Base-by-base conservation (phyloP, 2,888 invertebrate genomes). In the Rhingia campestris region DNA sequence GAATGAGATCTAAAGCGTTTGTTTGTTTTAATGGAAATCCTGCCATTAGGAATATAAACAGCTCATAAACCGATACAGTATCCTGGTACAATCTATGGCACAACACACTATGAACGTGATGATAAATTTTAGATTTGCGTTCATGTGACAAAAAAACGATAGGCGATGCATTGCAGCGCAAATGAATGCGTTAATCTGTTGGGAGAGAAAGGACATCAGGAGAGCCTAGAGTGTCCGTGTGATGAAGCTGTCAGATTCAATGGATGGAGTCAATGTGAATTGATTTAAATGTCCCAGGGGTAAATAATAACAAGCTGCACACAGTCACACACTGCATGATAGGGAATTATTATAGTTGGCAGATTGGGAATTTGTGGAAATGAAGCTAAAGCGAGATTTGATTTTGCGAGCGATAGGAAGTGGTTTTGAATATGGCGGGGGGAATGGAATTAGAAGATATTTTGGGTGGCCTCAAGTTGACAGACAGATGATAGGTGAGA, bases 121-220 rank as follows among this genome's bases (percentile, higher is more conserved):
- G 14, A 54, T 73, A 73, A 63, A 63, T 73, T 73, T 10, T 47
- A 22, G 12, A 54, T 63, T 54, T 63, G 32, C 54, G 63, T 63
- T 32, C 61, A 63, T 45, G 73, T 6, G 69, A 12, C 6, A 33
- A 35, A 39, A 64, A 51, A 30, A 49, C 22, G 22, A 22, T 30
- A 49, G 6, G 43, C 43, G 43, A 6, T 12, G 43, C 43, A 32
- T 22, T 61, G 45, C 45, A 33, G 45, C 37, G 4, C 22, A 56
- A 56, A 37, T 9, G 7, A n/a, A 14, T 22, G 22, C 2, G 22
- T 22, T 22, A 22, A 22, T 22, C 22, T 22, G 22, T 22, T 22
- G 22, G 22, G 22, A 22, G 22, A 22, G 22, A 22, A 22, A 2
- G 22, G 22, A 22, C 22, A 22, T 22, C 22, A 22, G 22, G 22